Percentiles rank a stretch among this genome's conserved stretches.
phyloP scores from a whole-genome alignment of 2,113 vertebrate genomes.

The Grus americana region DNA sequence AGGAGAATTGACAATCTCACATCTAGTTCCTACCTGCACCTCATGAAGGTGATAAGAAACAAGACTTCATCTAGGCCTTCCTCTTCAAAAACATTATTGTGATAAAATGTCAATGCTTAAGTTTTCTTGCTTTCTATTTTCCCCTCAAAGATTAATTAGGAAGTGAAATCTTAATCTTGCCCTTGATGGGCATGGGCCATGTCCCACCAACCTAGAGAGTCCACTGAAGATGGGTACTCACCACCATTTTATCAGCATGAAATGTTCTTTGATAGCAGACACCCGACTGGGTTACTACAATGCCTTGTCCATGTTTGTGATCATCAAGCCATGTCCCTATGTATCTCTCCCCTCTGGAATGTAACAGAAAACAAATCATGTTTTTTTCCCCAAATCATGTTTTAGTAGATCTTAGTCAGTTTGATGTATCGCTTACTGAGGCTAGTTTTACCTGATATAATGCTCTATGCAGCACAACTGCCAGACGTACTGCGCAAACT shows the following conservation, averaged over 20 bases:
- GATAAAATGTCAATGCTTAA: not conserved
- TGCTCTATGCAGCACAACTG: fast-evolving
- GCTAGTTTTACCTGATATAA: not conserved
- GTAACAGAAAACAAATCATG: not conserved
- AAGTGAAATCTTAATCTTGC: not conserved
- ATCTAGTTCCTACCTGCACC: not conserved
- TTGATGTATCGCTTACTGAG: no score
- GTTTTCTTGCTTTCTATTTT: not conserved
- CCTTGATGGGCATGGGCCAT: not conserved
- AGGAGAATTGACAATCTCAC: not conserved
- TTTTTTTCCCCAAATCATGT: fast-evolving
- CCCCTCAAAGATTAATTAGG: not conserved
- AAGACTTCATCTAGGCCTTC: not conserved
- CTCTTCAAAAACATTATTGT: not conserved
- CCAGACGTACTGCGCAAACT: not conserved
- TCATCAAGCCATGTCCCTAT: slow-evolving; percentile 78
- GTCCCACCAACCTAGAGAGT: fast-evolving
- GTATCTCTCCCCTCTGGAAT: slow-evolving; percentile 74
- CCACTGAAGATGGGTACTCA: slow-evolving; percentile 3
- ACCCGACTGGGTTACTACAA: slow-evolving; percentile 77
- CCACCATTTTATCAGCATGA: slow-evolving; percentile 73
- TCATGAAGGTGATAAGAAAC: not conserved
- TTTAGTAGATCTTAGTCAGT: not conserved
- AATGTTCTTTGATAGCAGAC: slow-evolving; percentile 77
- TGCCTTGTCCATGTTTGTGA: slow-evolving; percentile 69